Conservation (phyloP, 1,140 invertebrate genomes). For the Eumaeus atala region DNA sequence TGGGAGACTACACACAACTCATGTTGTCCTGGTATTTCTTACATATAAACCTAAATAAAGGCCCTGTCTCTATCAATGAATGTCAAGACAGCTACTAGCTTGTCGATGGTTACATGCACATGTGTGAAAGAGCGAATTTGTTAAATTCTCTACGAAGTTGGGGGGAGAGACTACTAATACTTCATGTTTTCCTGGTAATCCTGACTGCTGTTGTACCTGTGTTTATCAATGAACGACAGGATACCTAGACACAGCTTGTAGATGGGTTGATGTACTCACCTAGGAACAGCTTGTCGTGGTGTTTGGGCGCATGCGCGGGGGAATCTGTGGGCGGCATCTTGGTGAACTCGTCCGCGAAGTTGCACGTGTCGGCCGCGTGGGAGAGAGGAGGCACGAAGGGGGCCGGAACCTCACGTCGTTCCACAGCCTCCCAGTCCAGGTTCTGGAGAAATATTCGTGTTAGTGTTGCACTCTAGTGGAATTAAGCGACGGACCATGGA, state of each 20-base stretch:
- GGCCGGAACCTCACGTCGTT: conserved; percentile 82
- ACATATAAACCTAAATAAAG: too few species aligned
- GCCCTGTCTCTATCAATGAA: too few species aligned
- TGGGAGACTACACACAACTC: too few species aligned
- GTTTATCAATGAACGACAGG: too few species aligned
- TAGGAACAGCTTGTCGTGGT: conserved; percentile 87
- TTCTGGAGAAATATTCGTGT: conserved; percentile 55
- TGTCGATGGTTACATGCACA: not conserved
- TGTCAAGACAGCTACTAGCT: too few species aligned
- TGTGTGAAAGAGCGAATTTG: not conserved
- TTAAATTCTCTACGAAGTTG: not conserved
- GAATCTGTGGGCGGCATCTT: conserved; percentile 91
- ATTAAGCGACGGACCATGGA: too few species aligned
- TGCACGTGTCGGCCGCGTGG: conserved; percentile 93
- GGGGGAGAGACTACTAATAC: too few species aligned
- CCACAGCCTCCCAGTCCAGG: conserved; percentile 86
- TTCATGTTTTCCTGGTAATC: too few species aligned
- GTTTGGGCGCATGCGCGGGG: conserved; percentile 89
- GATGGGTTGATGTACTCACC: conserved; percentile 32
- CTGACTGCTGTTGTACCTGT: too few species aligned
- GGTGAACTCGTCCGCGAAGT: conserved; percentile 98
- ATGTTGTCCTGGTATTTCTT: too few species aligned
- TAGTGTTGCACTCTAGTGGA: too few species aligned
- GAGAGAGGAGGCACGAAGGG: conserved; percentile 88
- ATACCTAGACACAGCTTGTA: too few species aligned